Evolutionary conservation across 2,113 vertebrate genomes (phyloP), one percentile per base, ranked within the genome.

Genomic region (Myotis brandtii): DNA sequence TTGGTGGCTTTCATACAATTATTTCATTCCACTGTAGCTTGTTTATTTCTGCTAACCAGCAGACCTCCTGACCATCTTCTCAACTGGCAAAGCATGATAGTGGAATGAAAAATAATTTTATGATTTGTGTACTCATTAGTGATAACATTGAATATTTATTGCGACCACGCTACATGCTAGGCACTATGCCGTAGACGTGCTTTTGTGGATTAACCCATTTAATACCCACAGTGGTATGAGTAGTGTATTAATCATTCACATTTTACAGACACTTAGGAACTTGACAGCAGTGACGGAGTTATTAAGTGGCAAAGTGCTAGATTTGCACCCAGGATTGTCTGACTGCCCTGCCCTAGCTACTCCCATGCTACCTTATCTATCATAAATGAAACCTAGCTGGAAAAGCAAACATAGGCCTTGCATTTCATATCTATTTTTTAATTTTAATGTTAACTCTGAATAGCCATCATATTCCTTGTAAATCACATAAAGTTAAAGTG

Each of bases 371-470:
- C 25, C 16, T 67, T 75, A 69, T 64, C 69, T 76, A 37, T 46
- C 46, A 66, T 40, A 37, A 79, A 64, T 25, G n/a, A 86, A 83
- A 56, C 30, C 27, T 56, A 54, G 21, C 43, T 54, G 83, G 50
- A 76, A 81, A 86, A 94, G 83, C 50, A 70, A 75, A 82, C 56
- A 20, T 40, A 16, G 72, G 72, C 20, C 25, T 52, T 66, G 6
- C 52, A 64, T 88, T 91, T 64, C 20, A 87, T 70, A 59, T 34
- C 21, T 75, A 21, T 52, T 0, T 86, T 84, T 67, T 69, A 64
- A 73, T 75, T 86, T 91, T 83, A 91, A 70, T 70, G 14, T 83
- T 25, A 50, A n/a, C 90, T 90, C 66, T 90, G 48, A 82, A 62
- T 52, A 52, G 23, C 32, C 4, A 0, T 75, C 21, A 82, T 86